Evolutionary conservation across 2,113 vertebrate genomes (phyloP).

Genomic region (Herpailurus yagouaroundi): DNA sequence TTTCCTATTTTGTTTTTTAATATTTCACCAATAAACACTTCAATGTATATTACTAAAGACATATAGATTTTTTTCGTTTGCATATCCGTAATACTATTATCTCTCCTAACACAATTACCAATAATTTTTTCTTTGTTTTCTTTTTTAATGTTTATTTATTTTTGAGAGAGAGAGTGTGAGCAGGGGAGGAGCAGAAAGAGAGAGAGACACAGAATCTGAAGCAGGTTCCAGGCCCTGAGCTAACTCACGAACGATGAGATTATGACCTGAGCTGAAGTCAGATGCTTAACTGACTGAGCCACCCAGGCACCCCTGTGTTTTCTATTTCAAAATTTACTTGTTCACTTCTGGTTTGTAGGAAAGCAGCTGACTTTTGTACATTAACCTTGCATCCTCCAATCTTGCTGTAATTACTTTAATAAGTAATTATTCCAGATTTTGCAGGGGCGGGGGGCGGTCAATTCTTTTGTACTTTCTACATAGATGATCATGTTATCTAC

Average conservation of each 20-base stretch:
- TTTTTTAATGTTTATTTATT: too few relatives aligned
- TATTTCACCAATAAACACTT: background rate
- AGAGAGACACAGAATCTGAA: too few relatives aligned
- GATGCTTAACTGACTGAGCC: too few relatives aligned
- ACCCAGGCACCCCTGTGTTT: background rate
- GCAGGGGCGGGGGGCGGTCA: background rate
- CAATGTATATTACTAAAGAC: background rate
- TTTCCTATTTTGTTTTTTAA: background rate
- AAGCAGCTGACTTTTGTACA: background rate
- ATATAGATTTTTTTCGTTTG: background rate
- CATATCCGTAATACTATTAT: background rate
- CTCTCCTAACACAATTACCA: background rate
- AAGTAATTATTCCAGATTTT: background rate
- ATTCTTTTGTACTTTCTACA: background rate
- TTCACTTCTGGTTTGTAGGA: background rate
- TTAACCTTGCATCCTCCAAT: background rate
- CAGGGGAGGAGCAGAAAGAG: too few relatives aligned
- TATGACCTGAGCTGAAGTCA: too few relatives aligned
- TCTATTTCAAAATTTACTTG: background rate
- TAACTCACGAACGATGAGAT: too few relatives aligned
- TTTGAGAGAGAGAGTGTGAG: too few relatives aligned
- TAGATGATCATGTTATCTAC: background rate
- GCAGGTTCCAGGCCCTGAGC: too few relatives aligned
- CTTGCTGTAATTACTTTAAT: background rate
- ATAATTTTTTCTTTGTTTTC: background rate